phyloP scores from a whole-genome alignment of 64 coral and sea anemone genomes.

The Pocillopora damicornis region DNA sequence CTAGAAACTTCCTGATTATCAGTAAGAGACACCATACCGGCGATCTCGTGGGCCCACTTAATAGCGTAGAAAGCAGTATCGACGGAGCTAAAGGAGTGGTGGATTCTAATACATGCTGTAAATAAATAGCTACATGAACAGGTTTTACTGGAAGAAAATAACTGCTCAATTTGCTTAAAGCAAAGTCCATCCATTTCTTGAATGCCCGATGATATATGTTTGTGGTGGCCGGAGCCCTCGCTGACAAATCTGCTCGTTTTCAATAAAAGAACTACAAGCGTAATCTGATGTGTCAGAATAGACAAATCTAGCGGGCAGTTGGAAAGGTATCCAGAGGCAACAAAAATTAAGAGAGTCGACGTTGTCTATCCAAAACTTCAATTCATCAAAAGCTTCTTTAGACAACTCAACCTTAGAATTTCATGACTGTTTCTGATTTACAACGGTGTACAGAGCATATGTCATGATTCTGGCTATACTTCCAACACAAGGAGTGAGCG shows the following conservation, averaged over 20 bases:
- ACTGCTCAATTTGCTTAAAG: not conserved
- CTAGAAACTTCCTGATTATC: slow-evolving; percentile 34
- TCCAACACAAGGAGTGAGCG: slow-evolving; percentile 4
- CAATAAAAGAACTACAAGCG: too few species aligned
- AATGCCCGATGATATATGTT: not conserved
- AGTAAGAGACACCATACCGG: slow-evolving; percentile 32
- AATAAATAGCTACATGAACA: not conserved
- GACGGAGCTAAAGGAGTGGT: slow-evolving; percentile 22
- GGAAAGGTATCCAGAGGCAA: too few species aligned
- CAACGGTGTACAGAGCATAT: too few species aligned
- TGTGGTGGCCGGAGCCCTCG: not conserved
- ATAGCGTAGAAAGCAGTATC: slow-evolving; percentile 50
- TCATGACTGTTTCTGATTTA: too few species aligned
- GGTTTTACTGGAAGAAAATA: not conserved
- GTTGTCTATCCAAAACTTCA: too few species aligned
- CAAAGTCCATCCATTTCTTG: not conserved
- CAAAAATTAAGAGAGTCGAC: too few species aligned
- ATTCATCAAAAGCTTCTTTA: too few species aligned
- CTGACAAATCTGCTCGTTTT: not conserved
- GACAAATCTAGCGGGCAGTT: too few species aligned
- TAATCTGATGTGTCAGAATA: too few species aligned
- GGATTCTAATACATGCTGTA: slow-evolving; percentile 10
- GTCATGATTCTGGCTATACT: slow-evolving; percentile 38
- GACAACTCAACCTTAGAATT: too few species aligned
- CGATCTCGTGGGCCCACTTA: slow-evolving; percentile 35